Base-by-base conservation (phyloP, 2,888 invertebrate genomes). In the Tribolium freemani region DNA sequence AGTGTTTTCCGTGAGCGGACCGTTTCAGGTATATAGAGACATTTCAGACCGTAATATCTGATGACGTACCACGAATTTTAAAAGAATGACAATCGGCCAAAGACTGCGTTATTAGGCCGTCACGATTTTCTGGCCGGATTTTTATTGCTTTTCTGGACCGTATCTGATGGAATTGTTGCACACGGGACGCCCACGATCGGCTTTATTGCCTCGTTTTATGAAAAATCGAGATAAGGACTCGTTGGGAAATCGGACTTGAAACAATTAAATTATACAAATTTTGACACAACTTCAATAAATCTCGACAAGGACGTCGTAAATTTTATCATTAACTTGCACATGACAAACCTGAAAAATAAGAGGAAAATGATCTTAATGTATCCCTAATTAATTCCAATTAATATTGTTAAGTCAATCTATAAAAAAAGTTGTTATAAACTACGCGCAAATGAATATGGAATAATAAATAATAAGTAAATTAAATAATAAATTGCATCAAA, bases 61-160 rank as follows among this genome's bases (percentile, higher is more conserved):
- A 70, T 69, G 69, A 69, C 69, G 69, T 70, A 53, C 69, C 46
- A 46, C 69, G 69, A 70, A 70, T 70, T 70, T 70, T 70, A 70
- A 70, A 70, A 44, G 45, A 46, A 66, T 38, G 58, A 30, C 68
- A 60, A 61, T 61, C 54, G 61, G 26, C 61, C n/a, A 67, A 57
- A 46, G 60, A 69, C 58, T 69, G 10, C 11, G 54, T 63, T 63
- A 63, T 61, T 70, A 53, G 63, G 38, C 63, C 30, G 61, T 61
- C 69, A 70, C 69, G 69, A 70, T 63, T 63, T 58, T 57, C 68
- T 50, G 57, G 53, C 53, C 64, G 67, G 67, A 67, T 57, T 67
- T 67, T 69, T 69, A 69, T 60, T 45, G 16, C 21, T 31, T 44
- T 70, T 63, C 60, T 60, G 54, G 69, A 6, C 38, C 48, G 20